Conservation (phyloP, 2,888 invertebrate species). For the Rhyacophila evoluta region DNA sequence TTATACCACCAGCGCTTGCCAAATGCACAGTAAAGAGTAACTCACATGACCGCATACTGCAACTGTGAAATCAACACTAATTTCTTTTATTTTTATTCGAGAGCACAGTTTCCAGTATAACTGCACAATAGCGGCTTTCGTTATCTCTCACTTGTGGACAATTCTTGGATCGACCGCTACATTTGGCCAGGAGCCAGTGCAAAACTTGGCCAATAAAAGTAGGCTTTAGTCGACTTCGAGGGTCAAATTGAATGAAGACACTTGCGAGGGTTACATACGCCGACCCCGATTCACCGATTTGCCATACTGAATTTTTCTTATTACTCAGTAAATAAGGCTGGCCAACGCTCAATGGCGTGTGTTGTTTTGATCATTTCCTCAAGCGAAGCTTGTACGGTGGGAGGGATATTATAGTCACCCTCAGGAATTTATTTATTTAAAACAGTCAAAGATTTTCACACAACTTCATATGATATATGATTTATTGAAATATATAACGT, state of each 20-base stretch:
- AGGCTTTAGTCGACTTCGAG: conserved; percentile 29
- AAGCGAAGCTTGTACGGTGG: neutral
- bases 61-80: conserved; percentile 26
- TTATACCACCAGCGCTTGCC: neutral
- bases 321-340: neutral
- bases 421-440: too few relatives aligned
- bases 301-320: neutral
- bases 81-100: conserved; percentile 34
- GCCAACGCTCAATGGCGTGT: neutral
- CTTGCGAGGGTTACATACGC: neutral
- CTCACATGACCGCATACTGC: conserved; percentile 24
- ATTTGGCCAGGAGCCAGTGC: conserved; percentile 34
- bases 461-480: too few relatives aligned
- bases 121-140: neutral
- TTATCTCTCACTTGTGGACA: conserved; percentile 26
- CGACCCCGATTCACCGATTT: neutral
- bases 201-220: conserved; percentile 38
- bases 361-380: conserved; percentile 14
- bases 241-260: conserved; percentile 31
- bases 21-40: neutral
- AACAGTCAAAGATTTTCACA: too few relatives aligned
- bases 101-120: conserved; percentile 16
- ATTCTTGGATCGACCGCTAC: conserved; percentile 25
- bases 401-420: neutral
- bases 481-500: too few relatives aligned